Percentiles rank a stretch among this genome's conserved stretches.
phyloP scores from a whole-genome alignment of 23 tunicate species.

The Halocynthia aurantium region DNA sequence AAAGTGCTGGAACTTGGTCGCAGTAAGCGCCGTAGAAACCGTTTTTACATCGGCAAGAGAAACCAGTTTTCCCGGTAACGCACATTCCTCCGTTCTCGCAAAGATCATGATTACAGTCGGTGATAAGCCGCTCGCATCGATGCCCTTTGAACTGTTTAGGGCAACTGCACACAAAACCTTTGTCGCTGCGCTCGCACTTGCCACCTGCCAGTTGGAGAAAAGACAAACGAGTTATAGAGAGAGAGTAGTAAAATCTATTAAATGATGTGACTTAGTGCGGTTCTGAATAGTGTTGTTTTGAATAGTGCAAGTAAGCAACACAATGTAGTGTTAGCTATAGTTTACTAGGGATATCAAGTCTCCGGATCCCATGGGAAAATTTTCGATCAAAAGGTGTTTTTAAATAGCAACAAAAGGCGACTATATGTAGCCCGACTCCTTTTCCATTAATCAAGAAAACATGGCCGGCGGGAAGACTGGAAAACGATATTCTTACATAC shows the following conservation, averaged over 20 bases:
- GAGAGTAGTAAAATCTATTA: not conserved
- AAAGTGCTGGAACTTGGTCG: not conserved
- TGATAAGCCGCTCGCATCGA: not conserved
- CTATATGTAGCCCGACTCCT: not conserved
- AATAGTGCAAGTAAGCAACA: not conserved
- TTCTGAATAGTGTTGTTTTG: no score
- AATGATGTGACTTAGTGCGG: no score
- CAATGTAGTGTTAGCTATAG: constrained; percentile 1
- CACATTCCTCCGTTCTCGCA: constrained; percentile 4
- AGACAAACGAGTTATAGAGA: not conserved
- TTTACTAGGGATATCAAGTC: not conserved
- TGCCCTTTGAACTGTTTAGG: not conserved
- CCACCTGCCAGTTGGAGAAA: not conserved
- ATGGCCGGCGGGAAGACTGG: not conserved
- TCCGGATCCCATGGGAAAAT: constrained; percentile 10
- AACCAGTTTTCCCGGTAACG: not conserved
- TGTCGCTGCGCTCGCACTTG: not conserved
- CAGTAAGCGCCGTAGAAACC: not conserved
- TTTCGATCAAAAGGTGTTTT: constrained; percentile 1
- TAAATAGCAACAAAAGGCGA: not conserved
- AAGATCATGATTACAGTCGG: not conserved
- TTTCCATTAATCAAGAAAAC: not conserved
- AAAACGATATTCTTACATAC: not conserved
- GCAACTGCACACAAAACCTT: not conserved
- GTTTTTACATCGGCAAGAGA: not conserved